phyloP scores from a whole-genome alignment of 2,888 invertebrate genomes.

The Aphidius colemani region DNA sequence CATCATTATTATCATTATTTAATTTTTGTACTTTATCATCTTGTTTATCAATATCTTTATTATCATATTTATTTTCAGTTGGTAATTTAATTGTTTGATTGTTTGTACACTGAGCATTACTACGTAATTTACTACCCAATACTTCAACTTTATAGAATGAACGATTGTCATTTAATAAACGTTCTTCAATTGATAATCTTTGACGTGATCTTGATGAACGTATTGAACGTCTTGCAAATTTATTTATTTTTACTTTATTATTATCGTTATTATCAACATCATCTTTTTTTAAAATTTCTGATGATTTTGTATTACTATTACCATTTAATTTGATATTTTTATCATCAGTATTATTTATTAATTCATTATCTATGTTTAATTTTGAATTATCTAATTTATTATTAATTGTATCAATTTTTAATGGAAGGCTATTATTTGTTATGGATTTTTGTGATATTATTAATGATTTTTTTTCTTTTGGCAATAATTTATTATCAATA shows the following conservation, averaged over 20 bases:
- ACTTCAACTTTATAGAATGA: constrained; percentile 77
- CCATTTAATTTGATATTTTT: constrained; percentile 9
- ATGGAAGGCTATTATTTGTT: background rate
- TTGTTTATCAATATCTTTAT: constrained; percentile 29
- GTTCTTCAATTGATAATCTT: constrained; percentile 63
- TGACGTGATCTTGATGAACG: constrained; percentile 48
- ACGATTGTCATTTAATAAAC: constrained; percentile 63
- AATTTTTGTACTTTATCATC: constrained; percentile 34
- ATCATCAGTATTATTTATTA: constrained; percentile 12
- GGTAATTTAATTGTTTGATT: constrained; percentile 12
- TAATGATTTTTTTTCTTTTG: constrained; percentile 5
- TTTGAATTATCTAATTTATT: constrained; percentile 31
- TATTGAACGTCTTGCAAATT: constrained; percentile 28
- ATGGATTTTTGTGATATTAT: background rate
- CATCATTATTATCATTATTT: constrained; percentile 42
- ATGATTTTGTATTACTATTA: constrained; percentile 3
- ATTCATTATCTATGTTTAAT: constrained; percentile 15
- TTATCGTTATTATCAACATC: constrained; percentile 19
- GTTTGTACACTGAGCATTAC: constrained; percentile 46
- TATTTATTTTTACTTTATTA: constrained; percentile 35
- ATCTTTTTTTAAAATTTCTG: constrained; percentile 22
- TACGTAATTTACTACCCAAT: constrained; percentile 70
- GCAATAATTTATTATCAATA: constrained; percentile 12
- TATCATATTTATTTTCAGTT: constrained; percentile 5
- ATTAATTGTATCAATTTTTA: constrained; percentile 31